These are phyloP conservation scores for Drosophila tripunctata DNA, from an alignment of 2,888 invertebrate species.

Conservation along the genomic window DNA sequence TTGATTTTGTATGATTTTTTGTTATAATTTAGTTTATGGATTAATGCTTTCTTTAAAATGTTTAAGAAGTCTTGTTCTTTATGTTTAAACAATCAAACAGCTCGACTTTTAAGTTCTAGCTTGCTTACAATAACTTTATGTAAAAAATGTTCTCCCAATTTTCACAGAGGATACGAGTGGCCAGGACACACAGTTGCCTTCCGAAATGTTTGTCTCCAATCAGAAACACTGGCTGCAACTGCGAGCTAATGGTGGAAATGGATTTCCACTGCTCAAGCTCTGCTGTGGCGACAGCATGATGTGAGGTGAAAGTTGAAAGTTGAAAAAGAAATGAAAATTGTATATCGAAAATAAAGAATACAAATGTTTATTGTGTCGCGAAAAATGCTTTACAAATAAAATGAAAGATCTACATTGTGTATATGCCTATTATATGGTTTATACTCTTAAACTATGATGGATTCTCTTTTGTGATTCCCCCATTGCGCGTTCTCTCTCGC, in stretches of 20 bases:
- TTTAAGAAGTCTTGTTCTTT: too few species aligned
- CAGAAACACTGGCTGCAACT: constrained; percentile 94
- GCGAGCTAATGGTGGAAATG: constrained; percentile 84
- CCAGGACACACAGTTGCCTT: constrained; percentile 89
- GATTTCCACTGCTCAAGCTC: constrained; percentile 67
- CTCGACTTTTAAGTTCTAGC: too few species aligned
- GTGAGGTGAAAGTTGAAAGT: constrained; percentile 17
- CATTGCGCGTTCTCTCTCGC: not conserved
- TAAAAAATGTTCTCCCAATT: too few species aligned
- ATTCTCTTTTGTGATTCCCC: not conserved
- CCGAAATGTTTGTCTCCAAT: constrained; percentile 96
- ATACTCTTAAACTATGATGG: constrained; percentile 27
- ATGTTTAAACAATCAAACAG: too few species aligned
- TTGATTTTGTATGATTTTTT: too few species aligned
- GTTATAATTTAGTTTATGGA: too few species aligned
- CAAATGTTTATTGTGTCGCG: constrained; percentile 72
- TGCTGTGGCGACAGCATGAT: constrained; percentile 72
- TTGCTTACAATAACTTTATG: too few species aligned
- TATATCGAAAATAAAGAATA: constrained; percentile 47
- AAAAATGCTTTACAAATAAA: constrained; percentile 78
- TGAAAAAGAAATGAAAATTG: not conserved
- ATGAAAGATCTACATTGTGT: constrained; percentile 65
- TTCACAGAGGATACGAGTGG: constrained; percentile 84
- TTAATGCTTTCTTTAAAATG: too few species aligned
- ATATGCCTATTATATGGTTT: constrained; percentile 19